These are phyloP conservation scores for Laupala kohalensis DNA, from an alignment of 1,140 invertebrate species.

Conservation along the genomic window DNA sequence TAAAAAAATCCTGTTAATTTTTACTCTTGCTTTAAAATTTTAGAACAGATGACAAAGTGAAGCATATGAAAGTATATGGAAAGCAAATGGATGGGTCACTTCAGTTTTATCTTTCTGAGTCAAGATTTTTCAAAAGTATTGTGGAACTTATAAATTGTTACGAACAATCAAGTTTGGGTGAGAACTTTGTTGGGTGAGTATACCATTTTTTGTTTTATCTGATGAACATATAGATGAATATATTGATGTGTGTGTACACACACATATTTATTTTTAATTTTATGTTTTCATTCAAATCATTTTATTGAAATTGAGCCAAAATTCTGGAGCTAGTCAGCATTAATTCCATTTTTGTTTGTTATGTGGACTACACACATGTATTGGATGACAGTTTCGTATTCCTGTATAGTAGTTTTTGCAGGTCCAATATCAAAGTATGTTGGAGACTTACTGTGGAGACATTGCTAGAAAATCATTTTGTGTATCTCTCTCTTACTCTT, in stretches of 20 bases:
- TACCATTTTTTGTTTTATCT: constrained; percentile 1
- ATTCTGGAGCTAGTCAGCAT: neutral
- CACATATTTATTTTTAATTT: neutral
- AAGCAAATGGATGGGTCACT: constrained; percentile 39
- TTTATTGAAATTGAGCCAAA: neutral
- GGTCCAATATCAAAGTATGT: no score
- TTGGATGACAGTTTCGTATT: no score
- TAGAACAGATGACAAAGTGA: constrained; percentile 69
- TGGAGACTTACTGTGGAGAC: no score
- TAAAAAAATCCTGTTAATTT: no score
- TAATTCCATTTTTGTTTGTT: neutral
- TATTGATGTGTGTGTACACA: neutral
- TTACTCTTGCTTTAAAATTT: no score
- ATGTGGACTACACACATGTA: no score
- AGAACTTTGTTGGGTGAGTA: constrained; percentile 75
- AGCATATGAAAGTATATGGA: constrained; percentile 81
- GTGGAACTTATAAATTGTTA: constrained; percentile 84
- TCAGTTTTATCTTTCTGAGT: constrained; percentile 71
- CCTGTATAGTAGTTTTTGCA: no score
- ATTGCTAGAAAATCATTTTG: no score
- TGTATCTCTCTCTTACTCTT: no score
- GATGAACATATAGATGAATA: constrained; percentile 17
- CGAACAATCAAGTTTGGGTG: constrained; percentile 69
- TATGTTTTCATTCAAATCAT: neutral
- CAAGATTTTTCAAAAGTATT: constrained; percentile 78